Evolutionary conservation across 2,797 vertebrate species (phyloP), one percentile per base, ranked within the genome.

Genomic region (Sebastes vulpes): DNA sequence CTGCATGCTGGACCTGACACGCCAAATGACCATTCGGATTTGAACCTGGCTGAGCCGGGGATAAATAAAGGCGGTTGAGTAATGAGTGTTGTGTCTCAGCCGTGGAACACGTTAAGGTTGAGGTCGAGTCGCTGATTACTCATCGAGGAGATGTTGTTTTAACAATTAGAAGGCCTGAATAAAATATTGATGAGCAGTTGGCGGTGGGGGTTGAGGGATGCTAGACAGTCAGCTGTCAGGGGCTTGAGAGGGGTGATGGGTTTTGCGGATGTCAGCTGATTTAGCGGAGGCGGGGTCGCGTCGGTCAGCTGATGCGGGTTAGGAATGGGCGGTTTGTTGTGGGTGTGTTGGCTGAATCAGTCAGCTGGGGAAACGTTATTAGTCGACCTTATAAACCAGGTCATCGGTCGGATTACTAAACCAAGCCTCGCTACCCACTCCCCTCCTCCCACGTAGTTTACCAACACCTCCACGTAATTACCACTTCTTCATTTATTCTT

Each of bases 361-460:
- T 84, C 75, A 88, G 78, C 77, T 79, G 79, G 78, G 46, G 85
- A 82, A 83, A 80, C 80, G 72, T 91, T 83, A 91, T 95, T 96
- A 94, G 83, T 77, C 25, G 77, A 94, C 88, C 76, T 77, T 85
- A 83, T 90, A 91, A 95, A 93, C 85, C 89, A 95, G 96, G 92
- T 89, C 77, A 68, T 69, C 79, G 64, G 84, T 75, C 64, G 94
- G 86, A 90, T 92, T 92, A 91, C 78, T 63, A 65, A 83, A 84
- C 53, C 74, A 57, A 79, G 77, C 75, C 76, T 68, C 52, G n/a
- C 72, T 58, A 56, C 54, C 58, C 46, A 14, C 56, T 18, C 73
- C 21, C 11, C 26, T 7, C 42, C 14, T 5, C 60, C 60, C 28
- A 6, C 18, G 3, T 58, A 2, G 29, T 26, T 29, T 54, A 61